Base-by-base conservation (phyloP, 2,113 vertebrate species). In the Leptobrachium ailaonicum region DNA sequence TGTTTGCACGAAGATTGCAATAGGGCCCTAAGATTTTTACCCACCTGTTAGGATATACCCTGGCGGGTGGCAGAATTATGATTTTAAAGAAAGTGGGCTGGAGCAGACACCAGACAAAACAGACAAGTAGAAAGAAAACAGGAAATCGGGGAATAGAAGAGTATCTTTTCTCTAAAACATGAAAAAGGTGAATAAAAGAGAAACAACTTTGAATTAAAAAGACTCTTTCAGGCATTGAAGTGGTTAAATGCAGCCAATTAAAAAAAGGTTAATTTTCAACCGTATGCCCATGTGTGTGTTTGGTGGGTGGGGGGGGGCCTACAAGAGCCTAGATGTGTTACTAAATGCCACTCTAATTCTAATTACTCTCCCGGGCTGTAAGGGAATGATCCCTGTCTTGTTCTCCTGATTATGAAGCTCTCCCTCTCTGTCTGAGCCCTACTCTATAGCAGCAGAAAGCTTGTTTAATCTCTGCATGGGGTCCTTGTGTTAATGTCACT, bases 401-500 rank as follows among this genome's bases (percentile, higher is more conserved):
- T 32, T 71, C 62, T 73, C 70, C 62, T 72, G 60, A 79, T 79
- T 73, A 78, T 64, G 58, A 71, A 63, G 63, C 68, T 63, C 14
- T 40, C 12, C 41, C 43, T 71, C 10, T 1, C 69, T 72, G 68
- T 79, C 58, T 53, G 56, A 66, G 71, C 56, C 53, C 56, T 32
- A 32, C 13, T 79, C 58, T 72, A 20, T 53, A 71, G 40, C 69
- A 6, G 9, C 12, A 62, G 44, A 79, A 71, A 41, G 56, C 58
- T 79, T 79, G 77, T 71, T 78, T 62, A 70, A 71, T 71, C 69
- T 53, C 77, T 9, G 60, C 54, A 53, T 32, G 77, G 69, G 20
- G 58, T 71, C 10, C 58, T 32, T 32, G 56, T 71, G 68, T 72
- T 64, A 72, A 70, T 64, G 69, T 64, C 77, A 72, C 56, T 14